Evolutionary conservation across 2,797 vertebrate genomes (phyloP).

Genomic region (Sarcoramphus papa): DNA sequence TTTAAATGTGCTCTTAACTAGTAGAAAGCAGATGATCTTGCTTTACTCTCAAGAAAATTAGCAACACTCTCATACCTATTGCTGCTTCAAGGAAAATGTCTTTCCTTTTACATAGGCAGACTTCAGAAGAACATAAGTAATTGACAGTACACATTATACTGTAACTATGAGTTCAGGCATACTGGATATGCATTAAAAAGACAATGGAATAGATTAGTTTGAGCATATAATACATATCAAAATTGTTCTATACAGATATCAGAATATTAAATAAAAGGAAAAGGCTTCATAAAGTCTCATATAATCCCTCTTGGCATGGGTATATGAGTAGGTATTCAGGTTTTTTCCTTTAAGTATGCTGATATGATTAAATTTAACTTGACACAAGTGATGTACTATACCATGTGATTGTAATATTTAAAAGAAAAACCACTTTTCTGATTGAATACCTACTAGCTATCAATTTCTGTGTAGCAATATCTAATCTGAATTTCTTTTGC

Average conservation of each 20-base stretch:
- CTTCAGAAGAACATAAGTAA: not conserved
- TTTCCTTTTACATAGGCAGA: not conserved
- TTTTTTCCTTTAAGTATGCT: conserved; percentile 5
- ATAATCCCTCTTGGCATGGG: conserved; percentile 25
- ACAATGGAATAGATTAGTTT: conserved; percentile 30
- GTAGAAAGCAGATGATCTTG: not conserved
- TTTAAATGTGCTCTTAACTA: not conserved
- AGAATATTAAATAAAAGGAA: conserved; percentile 48
- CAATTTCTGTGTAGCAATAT: conserved; percentile 7
- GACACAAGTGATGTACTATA: conserved; percentile 28
- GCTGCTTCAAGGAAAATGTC: not conserved
- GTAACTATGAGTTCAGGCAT: not conserved
- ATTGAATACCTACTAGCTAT: conserved; percentile 36
- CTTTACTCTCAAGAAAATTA: not conserved
- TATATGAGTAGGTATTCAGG: not conserved
- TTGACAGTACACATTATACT: not conserved
- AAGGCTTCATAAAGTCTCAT: conserved; percentile 23
- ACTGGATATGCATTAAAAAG: conserved; percentile 10
- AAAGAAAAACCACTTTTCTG: conserved; percentile 42
- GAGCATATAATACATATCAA: not conserved
- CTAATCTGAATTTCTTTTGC: conserved; percentile 44
- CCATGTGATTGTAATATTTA: conserved; percentile 35
- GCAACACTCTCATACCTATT: not conserved
- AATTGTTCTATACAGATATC: conserved; percentile 36
- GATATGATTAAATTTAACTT: conserved; percentile 58